phyloP scores from a whole-genome alignment of 2,888 invertebrate genomes.

The Oscheius sp. region DNA sequence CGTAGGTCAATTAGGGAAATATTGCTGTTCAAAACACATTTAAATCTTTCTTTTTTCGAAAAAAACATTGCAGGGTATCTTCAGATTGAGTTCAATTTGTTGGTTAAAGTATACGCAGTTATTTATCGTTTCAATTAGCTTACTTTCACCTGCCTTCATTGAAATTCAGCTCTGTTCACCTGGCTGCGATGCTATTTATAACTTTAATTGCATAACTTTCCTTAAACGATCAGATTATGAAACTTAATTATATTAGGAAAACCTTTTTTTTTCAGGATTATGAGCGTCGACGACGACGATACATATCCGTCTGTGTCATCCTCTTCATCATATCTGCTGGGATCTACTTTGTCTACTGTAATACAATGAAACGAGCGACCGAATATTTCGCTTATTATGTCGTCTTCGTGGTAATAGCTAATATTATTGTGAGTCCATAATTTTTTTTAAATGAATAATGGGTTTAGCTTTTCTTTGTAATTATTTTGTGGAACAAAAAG shows the following conservation, averaged over 20 bases:
- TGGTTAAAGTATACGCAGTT: too few relatives aligned
- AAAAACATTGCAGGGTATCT: too few relatives aligned
- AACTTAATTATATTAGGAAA: background rate
- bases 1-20: too few relatives aligned
- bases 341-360: constrained; percentile 5
- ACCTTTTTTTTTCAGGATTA: constrained; percentile 3
- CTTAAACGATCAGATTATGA: too few relatives aligned
- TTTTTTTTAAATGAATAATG: background rate
- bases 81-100: too few relatives aligned
- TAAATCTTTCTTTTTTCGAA: too few relatives aligned
- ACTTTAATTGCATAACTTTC: too few relatives aligned
- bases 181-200: too few relatives aligned
- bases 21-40: too few relatives aligned
- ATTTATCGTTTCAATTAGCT: constrained; percentile 19
- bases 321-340: background rate
- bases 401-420: background rate
- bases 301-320: background rate
- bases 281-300: background rate
- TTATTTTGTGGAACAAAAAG: constrained; percentile 10
- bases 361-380: background rate
- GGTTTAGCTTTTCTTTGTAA: constrained; percentile 11
- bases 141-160: constrained; percentile 11
- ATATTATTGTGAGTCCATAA: background rate
- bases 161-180: too few relatives aligned
- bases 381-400: constrained; percentile 15